Conservation (phyloP, 2,888 invertebrate genomes). For the Elegia similella region DNA sequence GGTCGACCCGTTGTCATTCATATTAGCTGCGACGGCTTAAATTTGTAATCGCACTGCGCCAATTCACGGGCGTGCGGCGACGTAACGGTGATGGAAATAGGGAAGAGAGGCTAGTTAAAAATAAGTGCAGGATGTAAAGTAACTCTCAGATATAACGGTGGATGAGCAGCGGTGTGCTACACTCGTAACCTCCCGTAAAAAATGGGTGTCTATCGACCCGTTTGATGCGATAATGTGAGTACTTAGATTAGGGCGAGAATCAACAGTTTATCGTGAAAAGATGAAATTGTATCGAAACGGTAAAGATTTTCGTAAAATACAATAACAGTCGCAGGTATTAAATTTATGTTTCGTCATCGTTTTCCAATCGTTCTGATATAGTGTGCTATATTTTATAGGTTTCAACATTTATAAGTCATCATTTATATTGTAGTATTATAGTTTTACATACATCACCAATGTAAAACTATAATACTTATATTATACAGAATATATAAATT, state of each 20-base stretch:
- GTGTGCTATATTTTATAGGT: too few relatives aligned
- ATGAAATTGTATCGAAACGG: conserved; percentile 18
- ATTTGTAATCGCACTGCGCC: conserved; percentile 76
- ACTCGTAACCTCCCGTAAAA: conserved; percentile 42
- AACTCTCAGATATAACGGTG: conserved; percentile 17
- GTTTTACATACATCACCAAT: too few relatives aligned
- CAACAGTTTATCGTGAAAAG: conserved; percentile 26
- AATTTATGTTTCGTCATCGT: not conserved
- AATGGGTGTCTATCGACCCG: conserved; percentile 36
- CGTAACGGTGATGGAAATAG: conserved; percentile 51
- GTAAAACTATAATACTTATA: too few relatives aligned
- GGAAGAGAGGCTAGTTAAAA: conserved; percentile 46
- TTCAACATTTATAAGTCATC: too few relatives aligned
- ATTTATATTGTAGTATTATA: too few relatives aligned
- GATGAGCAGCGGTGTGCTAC: conserved; percentile 30
- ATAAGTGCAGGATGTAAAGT: conserved; percentile 46
- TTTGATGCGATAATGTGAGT: conserved; percentile 38
- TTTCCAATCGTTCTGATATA: too few relatives aligned
- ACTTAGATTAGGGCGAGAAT: conserved; percentile 30
- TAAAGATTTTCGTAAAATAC: not conserved
- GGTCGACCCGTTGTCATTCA: conserved; percentile 79
- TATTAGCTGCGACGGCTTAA: conserved; percentile 79
- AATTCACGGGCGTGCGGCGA: conserved; percentile 57
- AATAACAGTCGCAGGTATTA: not conserved
- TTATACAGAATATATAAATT: too few relatives aligned